Evolutionary conservation across 2,113 vertebrate genomes (phyloP).

Genomic region (Ornithorhynchus anatinus): DNA sequence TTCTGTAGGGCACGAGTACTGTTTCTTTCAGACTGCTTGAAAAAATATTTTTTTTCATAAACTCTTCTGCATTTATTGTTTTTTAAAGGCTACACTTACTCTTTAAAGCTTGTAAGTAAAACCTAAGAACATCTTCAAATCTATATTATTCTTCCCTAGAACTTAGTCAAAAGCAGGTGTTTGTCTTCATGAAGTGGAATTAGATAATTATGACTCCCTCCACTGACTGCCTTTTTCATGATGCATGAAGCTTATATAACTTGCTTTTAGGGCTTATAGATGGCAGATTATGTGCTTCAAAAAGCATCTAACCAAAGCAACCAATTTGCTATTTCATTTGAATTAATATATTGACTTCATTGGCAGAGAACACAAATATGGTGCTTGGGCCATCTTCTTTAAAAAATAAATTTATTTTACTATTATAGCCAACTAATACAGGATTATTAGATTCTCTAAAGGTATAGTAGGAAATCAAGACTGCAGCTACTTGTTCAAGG

Average conservation of each 20-base stretch:
- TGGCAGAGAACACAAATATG: too few relatives aligned
- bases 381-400: not conserved
- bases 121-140: conserved; percentile 23
- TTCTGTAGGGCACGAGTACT: conserved; percentile 50
- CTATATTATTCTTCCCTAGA: not conserved
- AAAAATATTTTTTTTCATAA: conserved; percentile 43
- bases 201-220: conserved; percentile 15
- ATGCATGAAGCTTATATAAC: not conserved
- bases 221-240: not conserved
- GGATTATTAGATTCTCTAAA: too few relatives aligned
- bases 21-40: conserved; percentile 44
- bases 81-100: conserved; percentile 38
- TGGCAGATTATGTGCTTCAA: not conserved
- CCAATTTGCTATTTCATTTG: too few relatives aligned
- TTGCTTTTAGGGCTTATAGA: not conserved
- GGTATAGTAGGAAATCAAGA: too few relatives aligned
- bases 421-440: too few relatives aligned
- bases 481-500: too few relatives aligned
- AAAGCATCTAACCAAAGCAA: not conserved
- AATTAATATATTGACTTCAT: too few relatives aligned
- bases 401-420: too few relatives aligned
- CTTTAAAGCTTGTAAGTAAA: conserved; percentile 20
- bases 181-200: conserved; percentile 30
- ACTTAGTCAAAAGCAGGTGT: conserved; percentile 14
- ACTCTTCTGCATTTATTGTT: conserved; percentile 31